Conservation (phyloP, 1,140 invertebrate genomes). For the Zaprionus inermis region DNA sequence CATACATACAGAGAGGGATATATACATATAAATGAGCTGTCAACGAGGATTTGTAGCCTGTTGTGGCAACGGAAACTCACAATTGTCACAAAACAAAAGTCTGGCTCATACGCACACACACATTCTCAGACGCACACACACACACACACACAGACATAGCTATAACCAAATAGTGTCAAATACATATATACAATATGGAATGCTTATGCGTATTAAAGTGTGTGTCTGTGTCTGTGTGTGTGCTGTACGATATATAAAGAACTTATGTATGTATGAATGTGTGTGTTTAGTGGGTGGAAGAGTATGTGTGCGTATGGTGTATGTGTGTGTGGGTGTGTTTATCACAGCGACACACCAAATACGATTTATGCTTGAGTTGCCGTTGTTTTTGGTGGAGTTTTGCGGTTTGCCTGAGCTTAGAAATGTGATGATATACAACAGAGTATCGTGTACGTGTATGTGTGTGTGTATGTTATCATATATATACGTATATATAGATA, state of each 20-base stretch:
- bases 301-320: conserved; percentile 40
- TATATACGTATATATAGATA: conserved; percentile 27
- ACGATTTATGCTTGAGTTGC: conserved; percentile 52
- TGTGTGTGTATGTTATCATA: conserved; percentile 38
- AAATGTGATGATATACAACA: conserved; percentile 69
- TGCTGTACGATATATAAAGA: conserved; percentile 10
- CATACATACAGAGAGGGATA: conserved; percentile 32
- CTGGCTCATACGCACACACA: conserved; percentile 11
- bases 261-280: conserved; percentile 34
- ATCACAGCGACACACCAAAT: conserved; percentile 52
- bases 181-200: conserved; percentile 33
- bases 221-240: conserved; percentile 2
- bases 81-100: conserved; percentile 40
- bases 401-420: conserved; percentile 16
- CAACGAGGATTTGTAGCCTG: conserved; percentile 69
- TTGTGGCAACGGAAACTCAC: conserved; percentile 29
- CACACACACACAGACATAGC: conserved; percentile 33
- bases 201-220: conserved; percentile 18
- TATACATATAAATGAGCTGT: conserved; percentile 65
- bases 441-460: conserved; percentile 21
- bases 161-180: conserved; percentile 49
- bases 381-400: conserved; percentile 22
- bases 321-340: conserved; percentile 19
- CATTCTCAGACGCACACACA: conserved; percentile 3
- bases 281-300: conserved; percentile 24